Base-by-base conservation (phyloP, 2,113 vertebrate genomes). In the Dicrurus megarhynchus region DNA sequence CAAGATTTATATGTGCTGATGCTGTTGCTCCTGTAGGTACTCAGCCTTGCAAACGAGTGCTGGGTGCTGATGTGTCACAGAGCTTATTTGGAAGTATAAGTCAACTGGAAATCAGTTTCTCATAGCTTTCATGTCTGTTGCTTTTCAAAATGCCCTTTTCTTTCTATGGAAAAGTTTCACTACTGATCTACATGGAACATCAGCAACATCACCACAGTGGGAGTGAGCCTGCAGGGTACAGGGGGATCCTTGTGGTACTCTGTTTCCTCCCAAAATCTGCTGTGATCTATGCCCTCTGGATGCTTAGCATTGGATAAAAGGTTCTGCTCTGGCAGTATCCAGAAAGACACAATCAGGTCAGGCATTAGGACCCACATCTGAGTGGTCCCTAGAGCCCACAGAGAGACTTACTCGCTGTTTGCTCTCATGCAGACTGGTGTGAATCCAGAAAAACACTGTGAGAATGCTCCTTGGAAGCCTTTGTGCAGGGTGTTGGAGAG, bases 121-220 rank as follows among this genome's bases (percentile, higher is more conserved):
- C 11, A 7, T 3, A 64, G 26, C 12, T 69, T 52, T 21, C 10
- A 27, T 4, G 1, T 59, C 33, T n/a, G 11, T 30, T 65, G 52
- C 39, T 77, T 80, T 92, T 63, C 46, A 3, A 39, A 69, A 86
- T 30, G 35, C 14, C 20, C 33, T 52, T 86, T 46, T 53, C 37
- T 77, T 70, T 53, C 68, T 44, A 6, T 30, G 23, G 30, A 57
- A 57, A 63, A 37, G 10, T 46, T 69, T 73, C 32, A 8, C 50
- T 46, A 10, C 59, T 33, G 10, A 41, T 33, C 56, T 68, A 21
- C 19, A 10, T 1, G 1, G 19, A 55, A 22, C 2, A 0, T 47
- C 64, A 81, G 42, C 21, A 27, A 30, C 27, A 21, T 21, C 39
- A n/a, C 11, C 42, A 33, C 12, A 41, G 56, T 46, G 70, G 23